Evolutionary conservation across 1,140 invertebrate species (phyloP), one percentile per base, ranked within the genome.

Genomic region (Conus ventricosus): DNA sequence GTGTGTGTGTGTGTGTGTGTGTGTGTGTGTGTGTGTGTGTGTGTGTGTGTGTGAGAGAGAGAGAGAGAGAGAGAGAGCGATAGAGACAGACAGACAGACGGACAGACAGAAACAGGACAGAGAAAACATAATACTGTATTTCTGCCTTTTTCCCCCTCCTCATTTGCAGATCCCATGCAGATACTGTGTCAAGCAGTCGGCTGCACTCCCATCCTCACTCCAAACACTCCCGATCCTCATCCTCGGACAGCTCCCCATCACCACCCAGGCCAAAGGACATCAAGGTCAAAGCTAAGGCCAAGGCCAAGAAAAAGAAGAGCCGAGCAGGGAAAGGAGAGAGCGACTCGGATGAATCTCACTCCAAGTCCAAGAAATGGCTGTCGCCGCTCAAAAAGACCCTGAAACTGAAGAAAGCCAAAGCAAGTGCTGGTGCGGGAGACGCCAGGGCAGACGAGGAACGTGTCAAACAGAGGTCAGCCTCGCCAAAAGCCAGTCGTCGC

Each of bases 351-450:
- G 85, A 80, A 20, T 71, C 67, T n/a, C 67, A 71, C 67, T 10
- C 75, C 67, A 78, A 78, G 53, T 27, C 75, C 17, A 87, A 80
- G 84, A 85, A 85, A 63, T 85, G 84, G 63, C 63, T 85, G 84
- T 85, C 84, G 17, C 84, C 84, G 6, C 71, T 87, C 4, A 76
- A 25, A 23, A 87, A 87, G 75, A 87, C 85, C 13, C 25, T 87
- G 71, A 87, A 87, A 20, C 53, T 87, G 71, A 87, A 87, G 54
- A 87, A 87, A 54, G 57, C 60, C 67, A 87, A 87, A 54, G 27
- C 11, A 13, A 55, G 11, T 0, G 23, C 53, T 25, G 53, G n/a
- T 0, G 7, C 53, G 0, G 84, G 60, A 85, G 39, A 85, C 20
- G 71, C 76, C 13, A 57, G 53, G 75, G 54, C 15, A 11, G 85